Conservation (phyloP, 2,888 invertebrate genomes). For the Halictus ligatus region DNA sequence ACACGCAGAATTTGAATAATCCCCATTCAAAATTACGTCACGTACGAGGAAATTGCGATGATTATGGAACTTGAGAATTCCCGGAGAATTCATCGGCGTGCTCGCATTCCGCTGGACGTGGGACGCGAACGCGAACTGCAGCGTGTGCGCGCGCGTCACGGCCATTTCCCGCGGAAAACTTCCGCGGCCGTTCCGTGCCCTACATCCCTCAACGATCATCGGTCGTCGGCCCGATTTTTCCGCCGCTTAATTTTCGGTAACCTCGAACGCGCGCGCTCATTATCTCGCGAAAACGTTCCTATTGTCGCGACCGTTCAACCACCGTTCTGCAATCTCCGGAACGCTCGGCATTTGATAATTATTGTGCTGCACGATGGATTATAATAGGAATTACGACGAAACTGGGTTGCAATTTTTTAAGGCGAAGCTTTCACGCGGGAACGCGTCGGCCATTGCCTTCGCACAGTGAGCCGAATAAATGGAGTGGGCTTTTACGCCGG, state of each 20-base stretch:
- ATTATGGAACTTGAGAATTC: constrained; percentile 80
- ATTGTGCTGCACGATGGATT: background rate
- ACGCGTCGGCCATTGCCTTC: background rate
- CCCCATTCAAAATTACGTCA: constrained; percentile 79
- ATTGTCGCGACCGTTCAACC: background rate
- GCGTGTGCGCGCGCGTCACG: background rate
- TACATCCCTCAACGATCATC: background rate
- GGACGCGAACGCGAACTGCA: constrained; percentile 6
- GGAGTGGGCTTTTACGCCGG: background rate
- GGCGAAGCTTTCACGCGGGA: background rate
- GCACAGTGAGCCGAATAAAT: background rate
- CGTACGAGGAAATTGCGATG: constrained; percentile 79
- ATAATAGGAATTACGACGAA: constrained; percentile 4
- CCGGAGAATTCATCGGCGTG: constrained; percentile 70
- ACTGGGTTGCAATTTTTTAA: background rate
- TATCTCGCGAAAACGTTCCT: constrained; percentile 5
- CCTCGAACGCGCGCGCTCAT: constrained; percentile 8
- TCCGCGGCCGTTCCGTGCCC: constrained; percentile 15
- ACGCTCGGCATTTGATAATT: background rate
- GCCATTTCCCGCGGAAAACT: constrained; percentile 20
- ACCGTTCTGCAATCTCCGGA: background rate
- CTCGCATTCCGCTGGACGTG: constrained; percentile 70
- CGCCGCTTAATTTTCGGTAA: background rate
- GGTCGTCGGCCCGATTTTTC: background rate
- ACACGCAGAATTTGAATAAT: constrained; percentile 78